Evolutionary conservation across 1,140 invertebrate genomes (phyloP).

Genomic region (Brachionus rubens): DNA sequence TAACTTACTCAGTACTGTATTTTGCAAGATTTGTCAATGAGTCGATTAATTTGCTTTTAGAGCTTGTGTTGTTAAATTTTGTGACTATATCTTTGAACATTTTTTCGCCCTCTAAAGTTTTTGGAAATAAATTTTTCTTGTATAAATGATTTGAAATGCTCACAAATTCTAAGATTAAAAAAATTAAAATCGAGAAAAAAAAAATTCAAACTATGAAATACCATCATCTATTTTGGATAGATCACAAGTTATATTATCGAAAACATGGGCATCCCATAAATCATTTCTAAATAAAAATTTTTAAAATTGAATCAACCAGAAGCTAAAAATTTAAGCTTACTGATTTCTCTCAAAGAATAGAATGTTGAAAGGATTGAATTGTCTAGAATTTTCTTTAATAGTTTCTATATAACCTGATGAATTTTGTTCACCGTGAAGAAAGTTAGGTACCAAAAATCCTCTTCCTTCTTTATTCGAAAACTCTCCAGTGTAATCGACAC

Average conservation of each 20-base stretch:
- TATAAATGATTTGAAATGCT: slow-evolving; percentile 40
- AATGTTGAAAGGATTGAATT: slow-evolving; percentile 35
- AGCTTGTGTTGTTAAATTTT: neutral
- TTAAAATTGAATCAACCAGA: neutral
- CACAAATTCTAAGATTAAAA: slow-evolving; percentile 17
- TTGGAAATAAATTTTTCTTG: slow-evolving; percentile 8
- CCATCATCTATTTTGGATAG: neutral
- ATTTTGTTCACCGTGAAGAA: slow-evolving; percentile 1
- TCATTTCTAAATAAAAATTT: neutral
- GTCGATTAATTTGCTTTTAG: neutral
- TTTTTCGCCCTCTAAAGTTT: slow-evolving; percentile 21
- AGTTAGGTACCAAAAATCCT: slow-evolving; percentile 41
- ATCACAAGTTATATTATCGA: slow-evolving; percentile 3
- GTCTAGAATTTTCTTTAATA: slow-evolving; percentile 4
- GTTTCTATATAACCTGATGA: neutral
- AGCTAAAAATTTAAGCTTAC: neutral
- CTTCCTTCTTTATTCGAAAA: neutral
- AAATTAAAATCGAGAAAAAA: no score
- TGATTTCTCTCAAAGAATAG: slow-evolving; percentile 38
- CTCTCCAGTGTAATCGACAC: neutral
- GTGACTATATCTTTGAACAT: slow-evolving; percentile 4
- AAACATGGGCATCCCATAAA: neutral
- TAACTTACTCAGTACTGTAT: slow-evolving; percentile 2
- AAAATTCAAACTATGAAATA: neutral
- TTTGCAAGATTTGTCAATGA: slow-evolving; percentile 8